These are phyloP conservation scores for Drosophila histrio DNA, from an alignment of 2,888 invertebrate genomes.

Conservation along the genomic window DNA sequence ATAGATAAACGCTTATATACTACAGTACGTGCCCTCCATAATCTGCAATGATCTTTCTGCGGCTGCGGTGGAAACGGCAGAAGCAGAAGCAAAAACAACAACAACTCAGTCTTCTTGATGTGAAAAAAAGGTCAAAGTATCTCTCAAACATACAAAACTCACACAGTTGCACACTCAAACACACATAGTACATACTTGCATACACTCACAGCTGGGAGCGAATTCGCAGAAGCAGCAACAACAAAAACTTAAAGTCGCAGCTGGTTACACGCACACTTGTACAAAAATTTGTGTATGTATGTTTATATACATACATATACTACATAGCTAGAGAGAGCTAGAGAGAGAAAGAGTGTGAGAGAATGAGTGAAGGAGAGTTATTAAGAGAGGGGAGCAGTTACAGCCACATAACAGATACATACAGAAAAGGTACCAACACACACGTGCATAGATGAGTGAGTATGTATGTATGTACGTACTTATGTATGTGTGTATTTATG, in stretches of 20 bases:
- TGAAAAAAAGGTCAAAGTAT: constrained; percentile 74
- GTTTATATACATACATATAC: constrained; percentile 3
- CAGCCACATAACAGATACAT: constrained; percentile 59
- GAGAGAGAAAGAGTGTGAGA: constrained; percentile 18
- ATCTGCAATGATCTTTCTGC: constrained; percentile 72
- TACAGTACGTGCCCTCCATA: constrained; percentile 38
- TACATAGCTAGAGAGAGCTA: constrained; percentile 40
- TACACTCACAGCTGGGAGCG: constrained; percentile 43
- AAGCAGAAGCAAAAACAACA: constrained; percentile 26
- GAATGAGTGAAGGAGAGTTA: constrained; percentile 19
- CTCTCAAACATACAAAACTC: constrained; percentile 54
- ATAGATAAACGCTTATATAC: constrained; percentile 6
- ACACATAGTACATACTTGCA: constrained; percentile 10
- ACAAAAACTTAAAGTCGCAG: constrained; percentile 71
- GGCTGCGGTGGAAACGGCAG: constrained; percentile 21
- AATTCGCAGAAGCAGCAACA: constrained; percentile 55
- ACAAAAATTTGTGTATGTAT: constrained; percentile 2
- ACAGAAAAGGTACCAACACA: constrained; percentile 46
- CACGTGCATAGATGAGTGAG: constrained; percentile 22
- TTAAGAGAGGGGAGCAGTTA: constrained; percentile 48
- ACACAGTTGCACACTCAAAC: constrained; percentile 12
- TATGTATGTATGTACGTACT: constrained; percentile 4
- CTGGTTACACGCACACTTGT: constrained; percentile 57
- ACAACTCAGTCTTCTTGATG: constrained; percentile 68
- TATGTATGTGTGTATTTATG: constrained; percentile 1